A percentile compares a stretch with the other conserved stretches of the same genome.
Evolutionary conservation across 1,140 invertebrate genomes (phyloP).

Genomic region (Cyphomyrmex costatus): DNA sequence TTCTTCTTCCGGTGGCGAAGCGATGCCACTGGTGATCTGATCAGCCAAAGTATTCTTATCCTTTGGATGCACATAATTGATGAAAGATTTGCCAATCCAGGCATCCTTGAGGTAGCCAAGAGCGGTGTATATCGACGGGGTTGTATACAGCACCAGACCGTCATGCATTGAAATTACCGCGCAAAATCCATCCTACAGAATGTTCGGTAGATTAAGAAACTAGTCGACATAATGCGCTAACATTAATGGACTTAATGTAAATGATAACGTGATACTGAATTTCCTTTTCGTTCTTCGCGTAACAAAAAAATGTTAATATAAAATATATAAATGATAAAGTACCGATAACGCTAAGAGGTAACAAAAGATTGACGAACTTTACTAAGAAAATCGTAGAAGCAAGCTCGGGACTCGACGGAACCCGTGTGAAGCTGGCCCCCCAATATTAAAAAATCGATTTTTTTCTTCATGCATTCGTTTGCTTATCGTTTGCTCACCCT

Average conservation of each 20-base stretch:
- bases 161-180: conserved; percentile 94
- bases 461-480: too few species aligned
- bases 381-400: too few species aligned
- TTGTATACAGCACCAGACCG: conserved; percentile 93
- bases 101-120: conserved; percentile 94
- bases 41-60: conserved; percentile 90
- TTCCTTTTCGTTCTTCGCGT: not conserved
- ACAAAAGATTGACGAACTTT: not conserved
- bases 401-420: too few species aligned
- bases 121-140: conserved; percentile 90
- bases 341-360: not conserved
- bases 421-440: too few species aligned
- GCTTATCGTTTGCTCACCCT: too few species aligned
- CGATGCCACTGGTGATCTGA: conserved; percentile 87
- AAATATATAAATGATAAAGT: not conserved
- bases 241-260: not conserved
- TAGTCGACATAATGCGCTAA: not conserved
- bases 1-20: conserved; percentile 74
- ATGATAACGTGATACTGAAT: not conserved
- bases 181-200: conserved; percentile 90
- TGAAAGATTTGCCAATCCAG: conserved; percentile 94
- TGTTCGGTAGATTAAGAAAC: not conserved
- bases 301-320: not conserved
- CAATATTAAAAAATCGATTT: too few species aligned
- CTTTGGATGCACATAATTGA: conserved; percentile 94